Conservation (phyloP, 2,888 invertebrate species). For the Lypha dubia region DNA sequence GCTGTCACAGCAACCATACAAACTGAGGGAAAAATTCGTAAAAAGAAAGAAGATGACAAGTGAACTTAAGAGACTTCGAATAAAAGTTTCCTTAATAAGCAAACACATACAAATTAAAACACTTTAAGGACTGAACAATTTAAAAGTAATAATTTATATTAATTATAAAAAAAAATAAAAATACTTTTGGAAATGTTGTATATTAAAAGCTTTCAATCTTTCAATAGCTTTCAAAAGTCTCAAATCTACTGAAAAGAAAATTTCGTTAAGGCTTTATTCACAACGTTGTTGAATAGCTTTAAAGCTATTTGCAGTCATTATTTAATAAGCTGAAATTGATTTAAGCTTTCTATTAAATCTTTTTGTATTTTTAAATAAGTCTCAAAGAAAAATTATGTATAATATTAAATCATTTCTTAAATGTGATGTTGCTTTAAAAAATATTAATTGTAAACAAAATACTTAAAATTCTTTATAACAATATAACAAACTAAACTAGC, state of each 20-base stretch:
- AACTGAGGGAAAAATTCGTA: slow-evolving; percentile 93
- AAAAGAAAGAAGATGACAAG: slow-evolving; percentile 89
- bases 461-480: slow-evolving; percentile 16
- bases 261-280: slow-evolving; percentile 55
- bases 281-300: slow-evolving; percentile 50
- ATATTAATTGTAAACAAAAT: slow-evolving; percentile 55
- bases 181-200: slow-evolving; percentile 2
- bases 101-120: slow-evolving; percentile 28
- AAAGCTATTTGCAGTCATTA: slow-evolving; percentile 63
- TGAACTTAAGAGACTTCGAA: slow-evolving; percentile 66
- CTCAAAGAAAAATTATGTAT: slow-evolving; percentile 47
- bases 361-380: slow-evolving; percentile 19
- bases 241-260: slow-evolving; percentile 1
- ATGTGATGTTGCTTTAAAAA: slow-evolving; percentile 79
- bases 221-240: not conserved
- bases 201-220: slow-evolving; percentile 11
- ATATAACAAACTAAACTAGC: slow-evolving; percentile 25
- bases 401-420: slow-evolving; percentile 70
- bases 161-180: slow-evolving; percentile 1
- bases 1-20: slow-evolving; percentile 96
- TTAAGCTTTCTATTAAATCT: slow-evolving; percentile 47
- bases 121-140: slow-evolving; percentile 53
- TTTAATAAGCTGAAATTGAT: slow-evolving; percentile 58
- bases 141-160: slow-evolving; percentile 46
- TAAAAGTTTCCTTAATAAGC: slow-evolving; percentile 58